Conservation (phyloP, 2,113 vertebrate genomes). For the Dascyllus trimaculatus region DNA sequence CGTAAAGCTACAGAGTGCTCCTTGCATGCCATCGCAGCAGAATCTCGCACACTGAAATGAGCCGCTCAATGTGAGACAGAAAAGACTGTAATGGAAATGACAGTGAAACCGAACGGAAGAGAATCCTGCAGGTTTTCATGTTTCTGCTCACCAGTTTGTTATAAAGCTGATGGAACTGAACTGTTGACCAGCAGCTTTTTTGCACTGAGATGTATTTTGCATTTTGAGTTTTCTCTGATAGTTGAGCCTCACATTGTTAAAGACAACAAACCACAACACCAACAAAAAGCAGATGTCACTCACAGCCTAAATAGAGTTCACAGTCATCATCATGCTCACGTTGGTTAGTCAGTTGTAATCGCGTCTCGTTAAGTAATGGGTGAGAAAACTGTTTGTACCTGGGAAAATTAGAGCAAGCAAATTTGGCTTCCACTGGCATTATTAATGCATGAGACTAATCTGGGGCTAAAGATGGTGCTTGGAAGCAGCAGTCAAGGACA, state of each 20-base stretch:
- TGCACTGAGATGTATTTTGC: constrained; percentile 32
- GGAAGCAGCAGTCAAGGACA: constrained; percentile 38
- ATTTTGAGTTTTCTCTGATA: constrained; percentile 1
- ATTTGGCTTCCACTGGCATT: constrained; percentile 44
- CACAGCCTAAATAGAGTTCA: background rate
- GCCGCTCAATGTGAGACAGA: constrained; percentile 40
- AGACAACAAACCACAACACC: no score
- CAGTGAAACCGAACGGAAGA: constrained; percentile 28
- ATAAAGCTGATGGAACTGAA: constrained; percentile 12
- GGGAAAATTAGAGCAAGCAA: constrained; percentile 47
- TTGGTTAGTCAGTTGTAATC: constrained; percentile 30
- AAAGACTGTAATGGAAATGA: constrained; percentile 50
- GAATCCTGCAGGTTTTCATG: constrained; percentile 39
- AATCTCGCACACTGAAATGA: constrained; percentile 32
- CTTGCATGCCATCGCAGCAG: constrained; percentile 30
- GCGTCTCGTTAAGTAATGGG: constrained; percentile 5
- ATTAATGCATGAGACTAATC: constrained; percentile 58
- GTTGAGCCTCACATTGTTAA: background rate
- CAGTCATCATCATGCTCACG: constrained; percentile 10
- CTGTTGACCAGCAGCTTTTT: constrained; percentile 30
- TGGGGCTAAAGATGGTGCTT: constrained; percentile 37
- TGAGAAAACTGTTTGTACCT: constrained; percentile 32
- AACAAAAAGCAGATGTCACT: background rate
- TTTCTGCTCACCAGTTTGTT: constrained; percentile 36
- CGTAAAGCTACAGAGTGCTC: constrained; percentile 27